These are phyloP conservation scores for Noctua pronuba DNA, from an alignment of 2,888 invertebrate genomes.

Conservation along the genomic window DNA sequence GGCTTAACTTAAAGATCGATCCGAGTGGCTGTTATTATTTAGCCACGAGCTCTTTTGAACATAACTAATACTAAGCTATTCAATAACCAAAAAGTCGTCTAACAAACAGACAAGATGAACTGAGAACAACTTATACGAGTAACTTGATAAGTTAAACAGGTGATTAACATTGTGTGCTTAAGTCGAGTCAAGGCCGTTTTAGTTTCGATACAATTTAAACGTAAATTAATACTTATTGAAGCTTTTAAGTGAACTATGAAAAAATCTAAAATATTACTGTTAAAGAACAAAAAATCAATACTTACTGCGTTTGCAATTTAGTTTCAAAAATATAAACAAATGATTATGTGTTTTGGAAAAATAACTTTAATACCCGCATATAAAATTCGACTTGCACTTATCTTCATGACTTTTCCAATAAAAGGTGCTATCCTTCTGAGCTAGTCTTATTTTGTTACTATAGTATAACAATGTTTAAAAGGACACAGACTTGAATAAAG, in stretches of 20 bases:
- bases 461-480: not conserved
- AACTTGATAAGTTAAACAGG: constrained; percentile 30
- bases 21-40: too few species aligned
- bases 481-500: not conserved
- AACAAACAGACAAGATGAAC: constrained; percentile 10
- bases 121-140: constrained; percentile 9
- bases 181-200: constrained; percentile 22
- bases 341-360: not conserved
- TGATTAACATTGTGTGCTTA: constrained; percentile 32
- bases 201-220: constrained; percentile 21
- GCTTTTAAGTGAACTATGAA: not conserved
- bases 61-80: not conserved
- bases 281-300: not conserved
- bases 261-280: not conserved
- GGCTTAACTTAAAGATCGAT: too few species aligned
- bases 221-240: not conserved
- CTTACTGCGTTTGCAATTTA: not conserved
- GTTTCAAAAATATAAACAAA: not conserved
- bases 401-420: not conserved
- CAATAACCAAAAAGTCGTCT: constrained; percentile 7
- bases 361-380: not conserved
- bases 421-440: not conserved
- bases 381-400: not conserved
- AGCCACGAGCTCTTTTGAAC: too few species aligned
- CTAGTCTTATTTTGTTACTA: not conserved